Conservation (phyloP, 2,888 invertebrate genomes). For the Anaspis maculata region DNA sequence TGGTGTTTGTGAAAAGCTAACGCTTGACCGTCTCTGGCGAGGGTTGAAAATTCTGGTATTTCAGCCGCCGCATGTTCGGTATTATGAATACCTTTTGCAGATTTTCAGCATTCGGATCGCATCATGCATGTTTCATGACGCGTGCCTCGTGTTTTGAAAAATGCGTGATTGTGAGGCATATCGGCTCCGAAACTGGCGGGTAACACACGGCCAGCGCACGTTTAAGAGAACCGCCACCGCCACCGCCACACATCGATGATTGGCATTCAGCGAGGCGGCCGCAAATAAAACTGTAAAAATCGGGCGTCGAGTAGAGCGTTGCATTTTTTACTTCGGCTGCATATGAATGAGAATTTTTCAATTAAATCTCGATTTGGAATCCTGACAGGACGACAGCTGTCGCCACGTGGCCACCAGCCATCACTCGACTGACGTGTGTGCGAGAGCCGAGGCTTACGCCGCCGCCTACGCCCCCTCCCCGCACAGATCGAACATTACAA, state of each 20-base stretch:
- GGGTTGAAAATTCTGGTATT: no score
- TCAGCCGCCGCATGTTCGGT: no score
- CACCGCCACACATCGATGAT: constrained; percentile 25
- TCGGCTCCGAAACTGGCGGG: no score
- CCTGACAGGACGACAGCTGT: constrained; percentile 33
- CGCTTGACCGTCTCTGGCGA: no score
- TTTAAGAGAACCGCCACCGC: no score
- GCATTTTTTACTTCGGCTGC: constrained; percentile 43
- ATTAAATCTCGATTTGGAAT: constrained; percentile 43
- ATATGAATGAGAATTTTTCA: constrained; percentile 46
- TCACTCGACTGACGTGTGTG: no score
- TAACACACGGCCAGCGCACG: no score
- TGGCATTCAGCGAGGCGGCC: constrained; percentile 36
- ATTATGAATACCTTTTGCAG: constrained; percentile 35
- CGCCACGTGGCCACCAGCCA: constrained; percentile 10
- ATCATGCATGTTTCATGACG: constrained; percentile 36
- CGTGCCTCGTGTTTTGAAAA: constrained; percentile 20
- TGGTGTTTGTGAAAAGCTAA: no score
- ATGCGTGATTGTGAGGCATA: constrained; percentile 10
- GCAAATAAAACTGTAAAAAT: constrained; percentile 39
- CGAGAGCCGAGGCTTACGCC: no score
- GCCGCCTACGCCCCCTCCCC: no score
- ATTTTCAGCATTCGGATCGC: constrained; percentile 40
- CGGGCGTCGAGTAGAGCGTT: constrained; percentile 24
- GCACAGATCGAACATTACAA: no score